Evolutionary conservation across 2,888 invertebrate species (phyloP).

Genomic region (Euproctis similis): DNA sequence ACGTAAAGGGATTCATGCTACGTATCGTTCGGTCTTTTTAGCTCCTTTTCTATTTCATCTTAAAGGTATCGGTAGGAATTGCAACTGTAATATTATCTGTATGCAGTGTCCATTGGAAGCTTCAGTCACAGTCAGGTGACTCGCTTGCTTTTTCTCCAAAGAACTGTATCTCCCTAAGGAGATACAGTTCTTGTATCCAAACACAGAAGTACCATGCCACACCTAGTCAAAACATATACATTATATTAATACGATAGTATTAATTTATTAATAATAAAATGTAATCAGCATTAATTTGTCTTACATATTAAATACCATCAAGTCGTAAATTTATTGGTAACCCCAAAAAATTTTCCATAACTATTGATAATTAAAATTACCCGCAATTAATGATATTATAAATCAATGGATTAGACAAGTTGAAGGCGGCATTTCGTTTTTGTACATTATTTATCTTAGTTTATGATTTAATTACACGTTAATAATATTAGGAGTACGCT

Average conservation of each 20-base stretch:
- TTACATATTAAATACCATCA: slow-evolving; percentile 32
- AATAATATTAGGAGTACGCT: too few species aligned
- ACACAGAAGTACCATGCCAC: too few species aligned
- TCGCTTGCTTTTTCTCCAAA: too few species aligned
- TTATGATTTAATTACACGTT: slow-evolving; percentile 69
- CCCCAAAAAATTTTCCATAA: slow-evolving; percentile 39
- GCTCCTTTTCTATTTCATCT: too few species aligned
- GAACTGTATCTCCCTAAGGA: too few species aligned
- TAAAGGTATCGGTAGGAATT: too few species aligned
- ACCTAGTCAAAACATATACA: slow-evolving; percentile 5
- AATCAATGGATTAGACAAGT: slow-evolving; percentile 59
- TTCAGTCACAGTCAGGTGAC: too few species aligned
- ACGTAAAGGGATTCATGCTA: too few species aligned
- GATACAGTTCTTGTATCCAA: too few species aligned
- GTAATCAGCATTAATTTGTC: slow-evolving; percentile 42
- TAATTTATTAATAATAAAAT: slow-evolving; percentile 41
- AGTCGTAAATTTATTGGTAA: slow-evolving; percentile 47
- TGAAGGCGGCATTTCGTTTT: slow-evolving; percentile 54
- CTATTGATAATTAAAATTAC: slow-evolving; percentile 69
- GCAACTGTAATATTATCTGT: too few species aligned
- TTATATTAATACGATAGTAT: slow-evolving; percentile 27
- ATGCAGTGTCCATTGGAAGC: too few species aligned
- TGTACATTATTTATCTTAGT: slow-evolving; percentile 55
- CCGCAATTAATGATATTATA: slow-evolving; percentile 66
- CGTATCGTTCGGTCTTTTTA: too few species aligned